Conservation (phyloP, 1,140 invertebrate species). For the Dendrolimus kikuchii region DNA sequence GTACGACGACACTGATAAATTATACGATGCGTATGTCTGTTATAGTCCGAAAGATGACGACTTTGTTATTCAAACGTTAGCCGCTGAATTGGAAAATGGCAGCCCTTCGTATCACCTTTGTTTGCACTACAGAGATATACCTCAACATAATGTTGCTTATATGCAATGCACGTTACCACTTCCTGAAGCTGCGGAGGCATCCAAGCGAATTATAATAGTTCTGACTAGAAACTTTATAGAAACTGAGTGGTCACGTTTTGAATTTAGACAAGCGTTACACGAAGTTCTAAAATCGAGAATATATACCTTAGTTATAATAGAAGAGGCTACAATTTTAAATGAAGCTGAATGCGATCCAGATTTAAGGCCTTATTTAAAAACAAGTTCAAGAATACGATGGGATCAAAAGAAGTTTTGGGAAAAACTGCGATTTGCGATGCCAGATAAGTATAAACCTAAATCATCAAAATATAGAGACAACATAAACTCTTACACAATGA, state of each 20-base stretch:
- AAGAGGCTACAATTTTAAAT: slow-evolving; percentile 80
- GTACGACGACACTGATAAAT: slow-evolving; percentile 86
- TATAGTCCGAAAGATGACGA: slow-evolving; percentile 95
- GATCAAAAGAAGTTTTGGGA: slow-evolving; percentile 95
- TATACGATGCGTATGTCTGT: slow-evolving; percentile 94
- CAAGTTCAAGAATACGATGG: slow-evolving; percentile 85
- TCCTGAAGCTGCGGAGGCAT: slow-evolving; percentile 89
- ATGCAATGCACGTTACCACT: slow-evolving; percentile 83
- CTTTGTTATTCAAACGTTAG: slow-evolving; percentile 89
- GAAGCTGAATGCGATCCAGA: slow-evolving; percentile 90
- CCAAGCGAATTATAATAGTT: slow-evolving; percentile 84
- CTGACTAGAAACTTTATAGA: slow-evolving; percentile 88
- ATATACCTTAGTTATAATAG: slow-evolving; percentile 88
- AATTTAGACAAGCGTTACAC: slow-evolving; percentile 87
- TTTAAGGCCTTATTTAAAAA: slow-evolving; percentile 89
- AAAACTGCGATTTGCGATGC: slow-evolving; percentile 90
- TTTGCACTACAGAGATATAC: slow-evolving; percentile 88
- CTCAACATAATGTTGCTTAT: slow-evolving; percentile 78
- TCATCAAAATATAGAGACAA: slow-evolving; percentile 77
- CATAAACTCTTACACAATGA: slow-evolving; percentile 83
- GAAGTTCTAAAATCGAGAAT: slow-evolving; percentile 87
- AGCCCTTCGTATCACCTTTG: slow-evolving; percentile 85
- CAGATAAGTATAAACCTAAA: slow-evolving; percentile 69
- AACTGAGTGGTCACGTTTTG: slow-evolving; percentile 89
- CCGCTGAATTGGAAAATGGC: slow-evolving; percentile 89